Evolutionary conservation across 2,797 vertebrate genomes (phyloP).

Genomic region (Pelodytes ibericus): DNA sequence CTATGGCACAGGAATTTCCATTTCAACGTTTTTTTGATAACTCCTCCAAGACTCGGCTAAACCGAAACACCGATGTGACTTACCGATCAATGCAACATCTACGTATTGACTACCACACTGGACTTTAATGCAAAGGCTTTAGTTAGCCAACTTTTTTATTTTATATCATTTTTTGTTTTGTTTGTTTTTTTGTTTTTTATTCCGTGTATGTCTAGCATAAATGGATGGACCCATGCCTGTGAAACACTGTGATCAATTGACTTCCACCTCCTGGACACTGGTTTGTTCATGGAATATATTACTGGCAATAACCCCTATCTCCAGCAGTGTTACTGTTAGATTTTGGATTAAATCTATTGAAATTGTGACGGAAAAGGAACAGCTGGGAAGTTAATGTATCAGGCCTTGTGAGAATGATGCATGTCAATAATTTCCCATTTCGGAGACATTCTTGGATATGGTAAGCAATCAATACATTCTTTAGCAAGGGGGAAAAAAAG

Average conservation of each 20-base stretch:
- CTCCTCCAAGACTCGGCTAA: constrained; percentile 67
- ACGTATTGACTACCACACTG: constrained; percentile 67
- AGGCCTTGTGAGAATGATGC: constrained; percentile 83
- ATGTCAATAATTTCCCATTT: constrained; percentile 87
- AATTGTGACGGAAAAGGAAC: constrained; percentile 67
- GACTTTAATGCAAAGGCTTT: constrained; percentile 67
- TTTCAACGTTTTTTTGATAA: constrained; percentile 67
- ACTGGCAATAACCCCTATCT: constrained; percentile 72
- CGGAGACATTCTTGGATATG: constrained; percentile 91
- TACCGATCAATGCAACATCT: constrained; percentile 65
- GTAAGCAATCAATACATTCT: constrained; percentile 75
- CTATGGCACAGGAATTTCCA: constrained; percentile 73
- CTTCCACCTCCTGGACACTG: constrained; percentile 67
- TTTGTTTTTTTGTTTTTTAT: background rate
- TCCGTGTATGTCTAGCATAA: constrained; percentile 59
- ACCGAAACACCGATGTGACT: constrained; percentile 74
- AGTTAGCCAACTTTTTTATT: constrained; percentile 34
- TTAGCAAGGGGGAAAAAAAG: constrained; percentile 50
- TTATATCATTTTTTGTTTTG: background rate
- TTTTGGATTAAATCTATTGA: constrained; percentile 75
- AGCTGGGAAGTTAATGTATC: constrained; percentile 71
- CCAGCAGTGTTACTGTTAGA: constrained; percentile 68
- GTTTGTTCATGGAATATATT: constrained; percentile 72
- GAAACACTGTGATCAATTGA: constrained; percentile 66
- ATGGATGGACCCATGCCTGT: constrained; percentile 72